These are phyloP conservation scores for Saguinus imperator DNA, from an alignment of 2,113 vertebrate species.

Conservation along the genomic window DNA sequence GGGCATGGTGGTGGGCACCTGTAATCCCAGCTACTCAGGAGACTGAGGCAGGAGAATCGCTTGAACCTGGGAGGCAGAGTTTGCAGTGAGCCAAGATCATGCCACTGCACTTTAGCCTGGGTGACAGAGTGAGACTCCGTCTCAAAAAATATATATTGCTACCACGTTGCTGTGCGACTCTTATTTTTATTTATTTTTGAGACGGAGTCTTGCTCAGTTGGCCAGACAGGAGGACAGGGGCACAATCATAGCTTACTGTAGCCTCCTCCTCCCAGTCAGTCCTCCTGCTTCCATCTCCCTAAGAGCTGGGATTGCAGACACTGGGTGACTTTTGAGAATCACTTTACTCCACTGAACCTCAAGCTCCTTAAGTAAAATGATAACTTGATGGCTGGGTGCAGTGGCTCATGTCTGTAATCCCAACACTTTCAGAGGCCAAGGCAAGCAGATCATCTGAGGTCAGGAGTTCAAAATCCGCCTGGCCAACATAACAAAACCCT, in stretches of 20 bases:
- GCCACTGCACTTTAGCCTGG: too few species aligned
- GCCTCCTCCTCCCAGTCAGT: not conserved
- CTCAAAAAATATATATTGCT: not conserved
- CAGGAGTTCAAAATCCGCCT: not conserved
- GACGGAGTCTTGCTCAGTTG: not conserved
- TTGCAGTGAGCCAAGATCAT: too few species aligned
- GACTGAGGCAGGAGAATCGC: too few species aligned
- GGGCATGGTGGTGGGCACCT: too few species aligned
- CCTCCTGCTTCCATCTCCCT: not conserved
- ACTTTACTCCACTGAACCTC: not conserved
- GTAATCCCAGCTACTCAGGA: too few species aligned
- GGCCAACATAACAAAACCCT: not conserved
- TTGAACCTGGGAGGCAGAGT: too few species aligned
- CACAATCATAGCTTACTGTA: not conserved
- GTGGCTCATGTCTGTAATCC: not conserved
- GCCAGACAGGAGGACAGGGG: not conserved
- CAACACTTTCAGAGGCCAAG: not conserved
- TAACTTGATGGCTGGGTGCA: too few species aligned
- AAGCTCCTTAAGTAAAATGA: not conserved
- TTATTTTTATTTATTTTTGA: not conserved
- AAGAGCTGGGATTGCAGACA: not conserved
- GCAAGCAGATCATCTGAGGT: not conserved
- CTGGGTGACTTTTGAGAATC: not conserved
- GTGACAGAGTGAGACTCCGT: too few species aligned
- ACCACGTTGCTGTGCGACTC: not conserved